A percentile compares a stretch with the other conserved stretches of the same genome.
These are phyloP conservation scores for Diabrotica undecimpunctata DNA, from an alignment of 1,140 invertebrate genomes.

Conservation along the genomic window DNA sequence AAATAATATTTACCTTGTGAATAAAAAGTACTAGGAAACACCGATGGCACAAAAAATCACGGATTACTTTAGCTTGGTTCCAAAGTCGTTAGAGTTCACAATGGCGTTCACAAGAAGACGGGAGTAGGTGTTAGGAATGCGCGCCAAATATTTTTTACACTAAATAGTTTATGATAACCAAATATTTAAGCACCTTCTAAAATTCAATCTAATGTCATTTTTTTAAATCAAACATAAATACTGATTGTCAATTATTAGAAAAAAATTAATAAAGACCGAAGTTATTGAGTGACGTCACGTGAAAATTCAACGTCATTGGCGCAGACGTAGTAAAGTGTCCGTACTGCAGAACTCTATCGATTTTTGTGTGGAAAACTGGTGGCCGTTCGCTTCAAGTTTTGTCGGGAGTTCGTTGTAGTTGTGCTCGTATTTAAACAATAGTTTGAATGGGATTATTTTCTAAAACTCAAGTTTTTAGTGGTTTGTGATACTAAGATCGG, in stretches of 20 bases:
- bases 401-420: conserved; percentile 54
- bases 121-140: conserved; percentile 16
- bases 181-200: not conserved
- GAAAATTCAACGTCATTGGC: conserved; percentile 42
- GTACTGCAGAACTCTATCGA: conserved; percentile 61
- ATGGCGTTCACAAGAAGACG: conserved; percentile 59
- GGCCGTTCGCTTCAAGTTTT: conserved; percentile 31
- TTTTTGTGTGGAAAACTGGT: conserved; percentile 59
- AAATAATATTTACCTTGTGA: conserved; percentile 46
- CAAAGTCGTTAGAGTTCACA: conserved; percentile 74
- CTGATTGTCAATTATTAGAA: conserved; percentile 24
- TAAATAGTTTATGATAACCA: conserved; percentile 11
- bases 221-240: conserved; percentile 13
- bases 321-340: conserved; percentile 55
- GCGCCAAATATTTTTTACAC: conserved; percentile 17
- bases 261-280: conserved; percentile 28
- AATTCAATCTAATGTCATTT: conserved; percentile 21
- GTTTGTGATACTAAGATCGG: conserved; percentile 56
- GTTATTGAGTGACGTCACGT: conserved; percentile 32
- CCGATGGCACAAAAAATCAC: conserved; percentile 54
- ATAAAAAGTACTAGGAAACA: conserved; percentile 56
- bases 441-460: conserved; percentile 74
- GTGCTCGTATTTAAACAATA: conserved; percentile 66
- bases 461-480: conserved; percentile 57
- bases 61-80: conserved; percentile 58